Conservation (phyloP, 2,888 invertebrate genomes). For the Pollenia labialis region DNA sequence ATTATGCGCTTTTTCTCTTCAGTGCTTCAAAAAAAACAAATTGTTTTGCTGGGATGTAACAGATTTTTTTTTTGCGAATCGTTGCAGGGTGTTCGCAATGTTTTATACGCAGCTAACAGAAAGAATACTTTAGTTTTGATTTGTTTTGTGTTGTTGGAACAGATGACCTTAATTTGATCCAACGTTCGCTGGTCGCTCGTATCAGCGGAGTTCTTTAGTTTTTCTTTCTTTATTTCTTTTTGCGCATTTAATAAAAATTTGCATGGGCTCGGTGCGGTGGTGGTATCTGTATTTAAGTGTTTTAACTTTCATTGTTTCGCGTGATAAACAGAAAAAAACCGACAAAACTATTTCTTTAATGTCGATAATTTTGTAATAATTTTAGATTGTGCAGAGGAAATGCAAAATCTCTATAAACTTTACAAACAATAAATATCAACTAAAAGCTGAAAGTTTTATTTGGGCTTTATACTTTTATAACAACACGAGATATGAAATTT, state of each 20-base stretch:
- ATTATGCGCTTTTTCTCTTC: too few relatives aligned
- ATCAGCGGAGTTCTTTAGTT: slow-evolving; percentile 44
- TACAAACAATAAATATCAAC: too few relatives aligned
- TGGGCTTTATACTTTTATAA: too few relatives aligned
- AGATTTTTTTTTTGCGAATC: too few relatives aligned
- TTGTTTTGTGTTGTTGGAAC: background rate
- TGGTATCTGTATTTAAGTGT: slow-evolving; percentile 14
- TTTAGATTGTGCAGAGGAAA: slow-evolving; percentile 36
- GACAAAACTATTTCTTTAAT: slow-evolving; percentile 21
- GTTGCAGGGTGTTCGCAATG: background rate
- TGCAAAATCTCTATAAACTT: slow-evolving; percentile 20
- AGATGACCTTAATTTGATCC: slow-evolving; percentile 57
- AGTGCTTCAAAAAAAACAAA: too few relatives aligned
- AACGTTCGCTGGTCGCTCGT: slow-evolving; percentile 2
- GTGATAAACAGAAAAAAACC: background rate
- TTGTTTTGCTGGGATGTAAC: too few relatives aligned
- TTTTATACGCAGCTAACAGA: slow-evolving; percentile 33
- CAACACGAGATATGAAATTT: too few relatives aligned
- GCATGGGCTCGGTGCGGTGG: slow-evolving; percentile 27
- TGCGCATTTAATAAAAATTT: slow-evolving; percentile 57
- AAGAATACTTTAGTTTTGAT: background rate
- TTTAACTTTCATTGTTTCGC: slow-evolving; percentile 36
- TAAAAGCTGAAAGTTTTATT: too few relatives aligned
- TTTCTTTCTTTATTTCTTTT: slow-evolving; percentile 27
- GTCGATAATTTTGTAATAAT: slow-evolving; percentile 28